A percentile compares a stretch with the other conserved stretches of the same genome.
Conservation (phyloP, 2,113 vertebrate genomes). For the Carassius carassius region DNA sequence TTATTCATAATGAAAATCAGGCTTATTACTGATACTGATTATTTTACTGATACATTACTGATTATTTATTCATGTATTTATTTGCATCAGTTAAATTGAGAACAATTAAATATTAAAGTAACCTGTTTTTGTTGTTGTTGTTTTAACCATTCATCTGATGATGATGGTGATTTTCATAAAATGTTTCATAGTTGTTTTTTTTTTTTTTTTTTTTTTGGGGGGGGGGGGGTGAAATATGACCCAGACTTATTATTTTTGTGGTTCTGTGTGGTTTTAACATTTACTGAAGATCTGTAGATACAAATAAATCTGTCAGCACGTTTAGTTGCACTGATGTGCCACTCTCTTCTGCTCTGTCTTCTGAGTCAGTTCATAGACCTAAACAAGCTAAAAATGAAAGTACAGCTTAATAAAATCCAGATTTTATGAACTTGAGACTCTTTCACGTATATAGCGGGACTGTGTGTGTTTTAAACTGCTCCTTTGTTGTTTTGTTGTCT, state of each 20-base stretch:
- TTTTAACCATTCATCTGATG: too few species aligned
- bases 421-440: not conserved
- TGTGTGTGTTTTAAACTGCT: not conserved
- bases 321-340: not conserved
- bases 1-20: too few species aligned
- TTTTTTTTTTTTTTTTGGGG: not conserved
- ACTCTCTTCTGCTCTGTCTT: not conserved
- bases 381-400: not conserved
- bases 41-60: too few species aligned
- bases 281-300: not conserved
- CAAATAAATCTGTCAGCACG: not conserved
- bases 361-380: not conserved
- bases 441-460: not conserved
- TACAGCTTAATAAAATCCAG: not conserved
- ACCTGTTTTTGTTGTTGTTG: too few species aligned
- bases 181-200: not conserved
- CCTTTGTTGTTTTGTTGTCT: not conserved
- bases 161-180: too few species aligned
- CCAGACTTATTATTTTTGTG: not conserved
- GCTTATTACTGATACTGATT: too few species aligned
- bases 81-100: too few species aligned
- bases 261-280: not conserved
- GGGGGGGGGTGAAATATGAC: not conserved
- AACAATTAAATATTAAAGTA: too few species aligned
- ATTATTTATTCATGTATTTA: too few species aligned